A percentile compares a stretch with the other conserved stretches of the same genome.
These are phyloP conservation scores for Rhopalosiphum nymphaeae DNA, from an alignment of 2,888 invertebrate species.

Conservation along the genomic window DNA sequence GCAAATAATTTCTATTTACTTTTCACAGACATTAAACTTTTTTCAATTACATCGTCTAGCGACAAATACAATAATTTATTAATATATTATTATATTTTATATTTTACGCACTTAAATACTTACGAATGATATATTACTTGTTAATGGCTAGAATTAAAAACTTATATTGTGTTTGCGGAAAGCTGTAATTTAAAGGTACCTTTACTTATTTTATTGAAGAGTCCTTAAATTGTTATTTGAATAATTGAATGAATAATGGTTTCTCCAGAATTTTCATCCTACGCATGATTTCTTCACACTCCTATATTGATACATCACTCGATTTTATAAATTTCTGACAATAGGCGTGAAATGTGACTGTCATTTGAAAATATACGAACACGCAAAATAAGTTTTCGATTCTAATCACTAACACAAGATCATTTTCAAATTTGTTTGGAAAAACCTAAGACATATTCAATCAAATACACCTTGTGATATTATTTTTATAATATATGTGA, in stretches of 20 bases:
- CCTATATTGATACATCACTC: not conserved
- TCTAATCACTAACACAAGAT: not conserved
- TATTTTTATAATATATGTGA: not conserved
- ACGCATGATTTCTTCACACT: rapidly evolving
- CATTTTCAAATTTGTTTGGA: not conserved
- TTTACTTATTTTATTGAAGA: not conserved
- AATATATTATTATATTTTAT: not conserved
- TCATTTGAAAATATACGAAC: not conserved
- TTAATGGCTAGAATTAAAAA: not conserved
- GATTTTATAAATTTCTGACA: not conserved
- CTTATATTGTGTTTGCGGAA: not conserved
- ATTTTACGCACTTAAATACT: not conserved
- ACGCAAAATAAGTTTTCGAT: not conserved
- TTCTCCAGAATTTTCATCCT: not conserved
- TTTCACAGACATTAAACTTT: not conserved
- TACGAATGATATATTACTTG: not conserved
- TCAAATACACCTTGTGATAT: not conserved
- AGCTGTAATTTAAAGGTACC: not conserved
- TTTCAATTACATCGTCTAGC: not conserved
- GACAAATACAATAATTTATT: not conserved
- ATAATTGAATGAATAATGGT: not conserved
- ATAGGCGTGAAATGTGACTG: not conserved
- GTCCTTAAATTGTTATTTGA: not conserved
- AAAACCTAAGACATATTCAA: not conserved
- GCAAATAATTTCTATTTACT: not conserved